phyloP scores from a whole-genome alignment of 2,888 invertebrate species.

The Geophilus truncorum region DNA sequence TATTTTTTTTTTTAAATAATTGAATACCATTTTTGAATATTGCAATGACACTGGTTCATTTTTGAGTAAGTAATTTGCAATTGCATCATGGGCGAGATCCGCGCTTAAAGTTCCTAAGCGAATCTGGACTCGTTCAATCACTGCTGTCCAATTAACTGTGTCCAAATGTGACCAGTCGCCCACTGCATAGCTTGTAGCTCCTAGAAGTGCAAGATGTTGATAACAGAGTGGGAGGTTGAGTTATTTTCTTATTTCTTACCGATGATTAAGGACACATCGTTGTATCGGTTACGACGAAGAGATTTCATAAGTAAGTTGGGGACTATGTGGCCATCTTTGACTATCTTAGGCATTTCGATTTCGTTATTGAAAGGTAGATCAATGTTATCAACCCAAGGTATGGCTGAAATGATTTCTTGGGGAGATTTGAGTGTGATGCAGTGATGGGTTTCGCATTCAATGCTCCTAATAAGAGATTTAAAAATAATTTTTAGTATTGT shows the following conservation, averaged over 20 bases:
- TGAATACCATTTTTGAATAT: constrained; percentile 15
- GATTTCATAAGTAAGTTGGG: background rate
- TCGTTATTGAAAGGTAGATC: constrained; percentile 5
- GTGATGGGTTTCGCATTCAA: background rate
- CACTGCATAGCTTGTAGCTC: background rate
- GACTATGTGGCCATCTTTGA: background rate
- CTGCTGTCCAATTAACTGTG: background rate
- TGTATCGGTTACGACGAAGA: background rate
- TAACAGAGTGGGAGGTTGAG: background rate
- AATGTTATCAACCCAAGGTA: background rate
- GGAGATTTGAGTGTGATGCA: background rate
- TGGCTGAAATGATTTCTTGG: background rate
- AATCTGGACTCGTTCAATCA: background rate
- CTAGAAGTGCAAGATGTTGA: background rate
- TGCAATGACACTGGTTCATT: background rate
- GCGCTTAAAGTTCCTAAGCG: background rate
- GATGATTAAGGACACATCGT: background rate
- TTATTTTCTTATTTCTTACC: background rate
- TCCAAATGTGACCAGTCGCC: constrained; percentile 1
- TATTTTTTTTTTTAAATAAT: background rate
- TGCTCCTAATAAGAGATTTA: background rate
- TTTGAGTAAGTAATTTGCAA: background rate
- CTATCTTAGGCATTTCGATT: background rate
- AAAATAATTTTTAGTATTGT: background rate
- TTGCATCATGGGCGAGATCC: background rate